These are phyloP conservation scores for Amorpha juglandis DNA, from an alignment of 2,888 invertebrate genomes.

Conservation along the genomic window DNA sequence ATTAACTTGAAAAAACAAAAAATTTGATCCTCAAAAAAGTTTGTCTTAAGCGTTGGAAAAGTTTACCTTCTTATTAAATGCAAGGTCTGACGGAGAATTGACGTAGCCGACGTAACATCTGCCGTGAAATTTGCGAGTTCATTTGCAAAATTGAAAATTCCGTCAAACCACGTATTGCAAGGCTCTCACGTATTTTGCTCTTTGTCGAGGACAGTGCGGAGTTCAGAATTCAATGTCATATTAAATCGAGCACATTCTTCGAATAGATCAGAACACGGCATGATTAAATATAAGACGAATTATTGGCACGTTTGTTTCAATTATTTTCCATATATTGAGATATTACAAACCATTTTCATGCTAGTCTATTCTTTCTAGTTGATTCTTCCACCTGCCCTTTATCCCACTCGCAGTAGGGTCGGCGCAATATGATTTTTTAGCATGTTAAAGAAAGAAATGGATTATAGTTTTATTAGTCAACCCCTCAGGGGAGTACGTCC, in stretches of 20 bases:
- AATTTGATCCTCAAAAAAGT: not conserved
- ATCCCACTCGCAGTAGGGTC: too few species aligned
- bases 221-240: constrained; percentile 7
- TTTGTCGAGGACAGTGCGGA: not conserved
- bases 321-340: too few species aligned
- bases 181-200: constrained; percentile 1
- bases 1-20: not conserved
- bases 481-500: too few species aligned
- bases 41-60: not conserved
- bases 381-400: too few species aligned
- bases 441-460: too few species aligned
- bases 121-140: not conserved
- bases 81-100: not conserved
- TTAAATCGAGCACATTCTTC: not conserved
- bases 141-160: constrained; percentile 9
- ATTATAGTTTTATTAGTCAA: too few species aligned
- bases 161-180: not conserved
- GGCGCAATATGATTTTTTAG: too few species aligned
- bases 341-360: too few species aligned
- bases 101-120: not conserved
- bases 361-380: too few species aligned
- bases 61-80: constrained; percentile 8
- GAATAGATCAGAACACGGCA: not conserved
- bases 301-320: not conserved
- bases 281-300: not conserved